Base-by-base conservation (phyloP, 2,113 vertebrate genomes). In the Myiagra hebetior region DNA sequence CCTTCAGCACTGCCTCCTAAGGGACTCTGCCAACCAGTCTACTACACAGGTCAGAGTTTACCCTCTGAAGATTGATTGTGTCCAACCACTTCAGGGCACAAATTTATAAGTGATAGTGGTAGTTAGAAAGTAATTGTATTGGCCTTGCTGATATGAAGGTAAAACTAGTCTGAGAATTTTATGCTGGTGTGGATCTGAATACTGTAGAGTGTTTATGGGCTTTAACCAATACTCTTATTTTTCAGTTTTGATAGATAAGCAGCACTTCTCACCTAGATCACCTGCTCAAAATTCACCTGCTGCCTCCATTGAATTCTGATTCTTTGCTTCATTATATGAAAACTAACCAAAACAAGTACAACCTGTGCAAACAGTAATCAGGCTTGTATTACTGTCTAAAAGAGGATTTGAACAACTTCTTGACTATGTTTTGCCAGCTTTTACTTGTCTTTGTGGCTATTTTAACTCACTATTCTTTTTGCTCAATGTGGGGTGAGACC, bases 281-380 rank as follows among this genome's bases (percentile, higher is more conserved):
- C 70, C 88, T n/a, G 28, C 59, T 95, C 26, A 76, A 4, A 75
- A 53, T 49, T 91, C 37, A 74, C 23, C 27, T 93, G 50, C 76
- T 94, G 57, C 77, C 77, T 97, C 67, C 63, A 50, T 81, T 79
- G 37, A 81, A 81, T 97, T 96, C 65, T 67, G 21, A 11, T 53
- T 88, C 11, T 37, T 80, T 88, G 14, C 55, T 88, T 92, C 27
- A 20, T 87, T 94, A 26, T 84, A 13, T 90, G 74, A 64, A 82
- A 78, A 67, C 59, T 67, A 73, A 39, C 63, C 37, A 72, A 75
- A 92, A 33, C n/a, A 52, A 47, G 44, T 76, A 49, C 53, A 37
- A 26, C 53, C 52, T 81, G 47, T 94, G 55, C 75, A 80, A 47
- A 72, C 59, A 78, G 79, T 63, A 63, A 53, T 59, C 57, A 88